These are phyloP conservation scores for Barnardius zonarius DNA, from an alignment of 2,113 vertebrate species.

Conservation along the genomic window DNA sequence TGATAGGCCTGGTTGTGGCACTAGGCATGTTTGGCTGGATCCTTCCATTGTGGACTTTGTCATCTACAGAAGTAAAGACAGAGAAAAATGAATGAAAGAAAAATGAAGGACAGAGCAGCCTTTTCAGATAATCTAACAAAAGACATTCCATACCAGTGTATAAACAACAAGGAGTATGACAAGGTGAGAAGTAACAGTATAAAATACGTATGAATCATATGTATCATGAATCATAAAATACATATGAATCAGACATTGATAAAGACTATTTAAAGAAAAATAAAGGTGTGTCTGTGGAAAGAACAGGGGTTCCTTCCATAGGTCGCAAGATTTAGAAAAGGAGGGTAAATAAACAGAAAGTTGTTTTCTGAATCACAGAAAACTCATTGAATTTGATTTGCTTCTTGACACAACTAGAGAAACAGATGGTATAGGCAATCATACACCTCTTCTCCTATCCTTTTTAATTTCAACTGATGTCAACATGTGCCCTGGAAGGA, in stretches of 20 bases:
- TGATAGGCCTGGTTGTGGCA: conserved; percentile 50
- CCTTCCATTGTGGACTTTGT: conserved; percentile 17
- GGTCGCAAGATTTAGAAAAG: neutral
- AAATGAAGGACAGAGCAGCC: neutral
- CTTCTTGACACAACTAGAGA: neutral
- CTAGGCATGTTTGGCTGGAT: neutral
- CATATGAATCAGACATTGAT: neutral
- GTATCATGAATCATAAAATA: neutral
- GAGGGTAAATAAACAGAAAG: neutral
- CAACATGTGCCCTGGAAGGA: neutral
- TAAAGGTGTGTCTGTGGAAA: neutral
- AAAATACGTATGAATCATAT: neutral
- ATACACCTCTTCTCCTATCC: neutral
- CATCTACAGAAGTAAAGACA: conserved; percentile 37
- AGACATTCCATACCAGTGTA: neutral
- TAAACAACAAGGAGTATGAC: neutral
- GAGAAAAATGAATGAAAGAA: neutral
- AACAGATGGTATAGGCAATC: neutral
- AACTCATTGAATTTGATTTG: neutral
- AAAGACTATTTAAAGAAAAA: neutral
- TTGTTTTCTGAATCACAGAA: neutral
- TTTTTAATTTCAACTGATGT: neutral
- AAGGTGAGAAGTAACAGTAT: neutral
- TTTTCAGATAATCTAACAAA: conserved; percentile 1
- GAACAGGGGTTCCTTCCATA: neutral